phyloP scores from a whole-genome alignment of 2,888 invertebrate genomes.

The Morpho helenor region DNA sequence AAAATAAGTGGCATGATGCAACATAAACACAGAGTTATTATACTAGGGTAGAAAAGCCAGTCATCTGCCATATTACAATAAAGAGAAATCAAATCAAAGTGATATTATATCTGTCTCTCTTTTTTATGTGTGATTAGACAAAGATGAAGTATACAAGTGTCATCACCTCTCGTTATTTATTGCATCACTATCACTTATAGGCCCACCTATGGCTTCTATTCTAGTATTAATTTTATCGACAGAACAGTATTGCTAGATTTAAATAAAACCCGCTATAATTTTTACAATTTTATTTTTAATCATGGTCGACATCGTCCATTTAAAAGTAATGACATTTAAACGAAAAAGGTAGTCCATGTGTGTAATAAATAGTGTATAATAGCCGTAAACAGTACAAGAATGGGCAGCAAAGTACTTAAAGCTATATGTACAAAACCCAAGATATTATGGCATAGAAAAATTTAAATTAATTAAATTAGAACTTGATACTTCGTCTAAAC shows the following conservation, averaged over 20 bases:
- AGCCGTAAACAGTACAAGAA: slow-evolving; percentile 46
- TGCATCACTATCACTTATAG: too few relatives aligned
- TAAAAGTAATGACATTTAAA: slow-evolving; percentile 56
- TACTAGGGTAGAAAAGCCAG: too few relatives aligned
- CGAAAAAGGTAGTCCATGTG: slow-evolving; percentile 74
- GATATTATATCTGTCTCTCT: too few relatives aligned
- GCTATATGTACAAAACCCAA: slow-evolving; percentile 68
- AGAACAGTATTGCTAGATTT: background rate
- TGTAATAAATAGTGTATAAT: slow-evolving; percentile 57
- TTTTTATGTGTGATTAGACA: too few relatives aligned
- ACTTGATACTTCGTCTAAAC: background rate
- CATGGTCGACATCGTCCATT: slow-evolving; percentile 75
- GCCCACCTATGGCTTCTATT: too few relatives aligned
- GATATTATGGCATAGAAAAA: slow-evolving; percentile 44
- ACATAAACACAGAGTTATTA: too few relatives aligned
- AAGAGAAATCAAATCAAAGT: too few relatives aligned
- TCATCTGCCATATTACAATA: too few relatives aligned
- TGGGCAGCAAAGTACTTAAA: slow-evolving; percentile 37
- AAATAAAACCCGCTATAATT: slow-evolving; percentile 35
- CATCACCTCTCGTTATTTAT: too few relatives aligned
- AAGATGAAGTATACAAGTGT: too few relatives aligned
- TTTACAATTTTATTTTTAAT: slow-evolving; percentile 36
- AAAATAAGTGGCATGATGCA: too few relatives aligned
- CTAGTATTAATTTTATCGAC: too few relatives aligned
- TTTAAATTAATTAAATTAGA: background rate